These are phyloP conservation scores for Spongia lamella DNA, from an alignment of 37 sponge, comb jelly and placozoan genomes.

Conservation along the genomic window DNA sequence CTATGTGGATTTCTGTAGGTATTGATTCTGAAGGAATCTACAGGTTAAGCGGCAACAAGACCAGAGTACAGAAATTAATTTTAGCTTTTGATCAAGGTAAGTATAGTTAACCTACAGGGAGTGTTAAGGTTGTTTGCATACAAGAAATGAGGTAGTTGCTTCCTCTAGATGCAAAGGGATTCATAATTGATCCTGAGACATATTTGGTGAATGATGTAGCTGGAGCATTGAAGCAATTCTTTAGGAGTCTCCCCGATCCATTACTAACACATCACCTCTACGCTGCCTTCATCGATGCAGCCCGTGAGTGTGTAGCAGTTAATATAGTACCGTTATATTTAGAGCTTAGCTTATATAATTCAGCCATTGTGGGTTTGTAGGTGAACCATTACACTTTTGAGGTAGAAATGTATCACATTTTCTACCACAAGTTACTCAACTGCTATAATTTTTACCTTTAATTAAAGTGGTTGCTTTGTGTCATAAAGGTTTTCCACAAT, in stretches of 20 bases:
- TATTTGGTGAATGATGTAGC: constrained; percentile 89
- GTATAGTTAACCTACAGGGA: not conserved
- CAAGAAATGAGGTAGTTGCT: not conserved
- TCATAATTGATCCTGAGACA: constrained; percentile 67
- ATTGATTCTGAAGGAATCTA: constrained; percentile 81
- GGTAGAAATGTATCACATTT: too few species aligned
- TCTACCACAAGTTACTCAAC: too few species aligned
- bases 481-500: too few species aligned
- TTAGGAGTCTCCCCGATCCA: constrained; percentile 79
- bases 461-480: too few species aligned
- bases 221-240: constrained; percentile 76
- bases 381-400: too few species aligned
- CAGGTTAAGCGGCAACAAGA: constrained; percentile 69
- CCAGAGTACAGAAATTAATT: constrained; percentile 60
- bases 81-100: constrained; percentile 75
- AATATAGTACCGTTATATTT: too few species aligned
- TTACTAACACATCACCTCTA: constrained; percentile 73
- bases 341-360: too few species aligned
- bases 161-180: constrained; percentile 63
- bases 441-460: too few species aligned
- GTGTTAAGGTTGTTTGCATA: too few species aligned
- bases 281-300: constrained; percentile 42
- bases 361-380: too few species aligned
- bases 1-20: constrained; percentile 3
- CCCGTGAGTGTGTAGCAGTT: constrained; percentile 31